phyloP scores from a whole-genome alignment of 2,888 invertebrate species.

The Rhamphomyia laevipes region DNA sequence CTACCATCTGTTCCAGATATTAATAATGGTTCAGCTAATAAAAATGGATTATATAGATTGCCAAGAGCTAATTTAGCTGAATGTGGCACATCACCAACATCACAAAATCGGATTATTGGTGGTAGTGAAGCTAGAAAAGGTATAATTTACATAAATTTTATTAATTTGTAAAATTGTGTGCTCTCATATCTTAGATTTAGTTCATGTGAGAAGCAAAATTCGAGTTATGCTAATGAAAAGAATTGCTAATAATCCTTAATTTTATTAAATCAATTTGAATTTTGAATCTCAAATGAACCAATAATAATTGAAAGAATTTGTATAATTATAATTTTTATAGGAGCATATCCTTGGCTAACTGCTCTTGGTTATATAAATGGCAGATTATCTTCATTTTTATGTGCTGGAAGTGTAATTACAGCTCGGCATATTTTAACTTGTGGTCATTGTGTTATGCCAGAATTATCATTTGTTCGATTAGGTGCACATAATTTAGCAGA shows the following conservation, averaged over 20 bases:
- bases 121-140: conserved; percentile 27
- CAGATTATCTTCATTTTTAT: conserved; percentile 45
- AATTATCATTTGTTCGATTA: conserved; percentile 48
- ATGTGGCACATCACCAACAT: conserved; percentile 41
- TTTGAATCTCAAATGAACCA: background rate
- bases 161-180: background rate
- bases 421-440: conserved; percentile 59
- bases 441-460: conserved; percentile 39
- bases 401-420: conserved; percentile 62
- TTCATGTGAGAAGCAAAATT: background rate
- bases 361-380: conserved; percentile 49
- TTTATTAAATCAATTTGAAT: too few relatives aligned
- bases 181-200: too few relatives aligned
- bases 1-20: background rate
- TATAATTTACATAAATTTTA: conserved; percentile 8
- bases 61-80: conserved; percentile 11
- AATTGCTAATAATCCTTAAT: too few relatives aligned
- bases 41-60: background rate
- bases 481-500: conserved; percentile 65
- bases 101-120: conserved; percentile 47
- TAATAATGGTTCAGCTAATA: too few relatives aligned
- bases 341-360: conserved; percentile 76
- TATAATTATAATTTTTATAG: conserved; percentile 23
- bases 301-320: too few relatives aligned
- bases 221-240: too few relatives aligned